phyloP scores from a whole-genome alignment of 1,140 invertebrate species.

The Bactericera cockerelli region DNA sequence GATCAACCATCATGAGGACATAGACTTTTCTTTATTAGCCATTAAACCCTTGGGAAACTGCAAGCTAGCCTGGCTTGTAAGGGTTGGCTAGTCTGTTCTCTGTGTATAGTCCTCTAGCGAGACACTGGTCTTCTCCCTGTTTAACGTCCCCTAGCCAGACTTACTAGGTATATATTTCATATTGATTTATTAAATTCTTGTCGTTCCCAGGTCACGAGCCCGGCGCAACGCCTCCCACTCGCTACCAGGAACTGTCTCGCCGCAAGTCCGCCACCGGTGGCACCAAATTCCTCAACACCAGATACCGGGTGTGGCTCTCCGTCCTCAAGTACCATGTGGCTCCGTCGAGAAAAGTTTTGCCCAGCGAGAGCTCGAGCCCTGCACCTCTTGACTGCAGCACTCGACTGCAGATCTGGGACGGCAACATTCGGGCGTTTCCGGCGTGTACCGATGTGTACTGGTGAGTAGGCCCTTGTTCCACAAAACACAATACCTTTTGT shows the following conservation, averaged over 20 bases:
- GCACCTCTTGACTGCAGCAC: constrained; percentile 44
- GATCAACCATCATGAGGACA: too few relatives aligned
- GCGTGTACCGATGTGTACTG: constrained; percentile 65
- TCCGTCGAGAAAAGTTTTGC: constrained; percentile 35
- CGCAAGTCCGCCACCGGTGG: constrained; percentile 26
- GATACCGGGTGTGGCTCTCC: constrained; percentile 71
- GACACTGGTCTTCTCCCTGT: too few relatives aligned
- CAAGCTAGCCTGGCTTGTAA: too few relatives aligned
- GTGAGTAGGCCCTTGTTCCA: too few relatives aligned
- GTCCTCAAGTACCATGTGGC: constrained; percentile 70
- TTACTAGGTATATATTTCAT: too few relatives aligned
- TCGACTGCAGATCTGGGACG: constrained; percentile 67
- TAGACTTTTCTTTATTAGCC: too few relatives aligned
- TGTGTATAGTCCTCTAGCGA: too few relatives aligned
- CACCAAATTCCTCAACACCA: constrained; percentile 32
- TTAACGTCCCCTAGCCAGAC: too few relatives aligned
- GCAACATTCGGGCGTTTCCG: constrained; percentile 53
- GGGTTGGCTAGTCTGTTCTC: too few relatives aligned
- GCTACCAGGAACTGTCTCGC: constrained; percentile 30
- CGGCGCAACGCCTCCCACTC: constrained; percentile 15
- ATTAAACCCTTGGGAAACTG: too few relatives aligned
- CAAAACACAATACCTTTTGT: too few relatives aligned
- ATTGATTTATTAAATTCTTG: too few relatives aligned
- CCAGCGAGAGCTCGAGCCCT: constrained; percentile 30
- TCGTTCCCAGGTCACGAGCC: constrained; percentile 18